phyloP scores from a whole-genome alignment of 2,797 vertebrate species.

The Coccyzus lansbergi region DNA sequence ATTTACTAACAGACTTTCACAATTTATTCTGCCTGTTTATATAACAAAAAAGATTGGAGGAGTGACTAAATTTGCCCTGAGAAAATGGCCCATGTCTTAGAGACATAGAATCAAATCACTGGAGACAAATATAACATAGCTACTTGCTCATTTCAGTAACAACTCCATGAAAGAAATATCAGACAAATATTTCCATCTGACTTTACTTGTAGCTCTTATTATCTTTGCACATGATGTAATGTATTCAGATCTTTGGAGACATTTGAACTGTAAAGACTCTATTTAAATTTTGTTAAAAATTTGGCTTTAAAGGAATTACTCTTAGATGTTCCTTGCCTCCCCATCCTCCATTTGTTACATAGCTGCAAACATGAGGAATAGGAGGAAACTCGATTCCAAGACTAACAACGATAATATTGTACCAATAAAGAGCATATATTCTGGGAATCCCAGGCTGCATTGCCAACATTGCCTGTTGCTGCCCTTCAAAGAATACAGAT shows the following conservation, averaged over 20 bases:
- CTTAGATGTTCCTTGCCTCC: not conserved
- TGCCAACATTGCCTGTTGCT: not conserved
- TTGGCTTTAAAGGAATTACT: not conserved
- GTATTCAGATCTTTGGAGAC: not conserved
- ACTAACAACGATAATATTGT: not conserved
- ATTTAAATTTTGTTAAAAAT: not conserved
- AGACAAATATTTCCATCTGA: not conserved
- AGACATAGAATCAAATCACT: not conserved
- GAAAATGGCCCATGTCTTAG: not conserved
- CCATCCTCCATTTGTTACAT: not conserved
- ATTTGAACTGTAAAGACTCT: not conserved
- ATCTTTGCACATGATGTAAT: not conserved
- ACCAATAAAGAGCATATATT: not conserved
- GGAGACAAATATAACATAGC: not conserved
- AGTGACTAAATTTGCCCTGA: not conserved
- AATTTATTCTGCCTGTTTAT: not conserved
- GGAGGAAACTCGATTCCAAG: not conserved
- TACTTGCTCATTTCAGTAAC: not conserved
- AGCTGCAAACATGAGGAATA: not conserved
- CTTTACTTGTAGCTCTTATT: not conserved
- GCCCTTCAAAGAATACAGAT: not conserved
- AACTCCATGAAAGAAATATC: not conserved
- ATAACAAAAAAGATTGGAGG: not conserved
- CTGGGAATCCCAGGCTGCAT: not conserved
- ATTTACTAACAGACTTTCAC: not conserved